Base-by-base conservation (phyloP, 2,797 vertebrate species). In the Vireo griseus region DNA sequence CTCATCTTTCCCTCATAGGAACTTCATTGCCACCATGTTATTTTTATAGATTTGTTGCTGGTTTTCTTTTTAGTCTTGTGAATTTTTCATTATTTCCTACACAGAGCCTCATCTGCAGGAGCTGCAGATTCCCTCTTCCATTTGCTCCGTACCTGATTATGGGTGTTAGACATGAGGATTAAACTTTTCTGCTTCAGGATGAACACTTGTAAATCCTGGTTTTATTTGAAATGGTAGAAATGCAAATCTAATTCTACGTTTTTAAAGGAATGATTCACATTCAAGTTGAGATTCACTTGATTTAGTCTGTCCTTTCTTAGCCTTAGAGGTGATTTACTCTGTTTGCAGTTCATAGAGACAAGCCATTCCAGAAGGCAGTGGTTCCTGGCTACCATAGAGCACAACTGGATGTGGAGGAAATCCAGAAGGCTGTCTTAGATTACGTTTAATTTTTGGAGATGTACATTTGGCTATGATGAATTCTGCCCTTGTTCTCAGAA, bases 381-480 rank as follows among this genome's bases (percentile, higher is more conserved):
- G 5, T 20, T 82, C 8, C 28, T 31, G 28, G 5, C 3, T 61
- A 51, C 9, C 5, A 6, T 1, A 31, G 3, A 62, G 2, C 4
- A 78, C 19, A 78, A 44, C 6, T 26, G 25, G 28, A 68, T 26
- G 4, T 17, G 63, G 18, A 59, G 7, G 16, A 22, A 86, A 75
- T 22, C 7, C 29, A 86, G 20, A 88, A 14, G 4, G 4, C 15
- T 87, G 4, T 47, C 19, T 81, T 40, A 62, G 17, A 42, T 25
- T 31, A 68, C 19, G 24, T 22, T 62, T 68, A 85, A 44, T 51
- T 91, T 95, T 92, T 39, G 61, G 58, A 47, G 4, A 45, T 15
- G 13, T 79, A 5, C 26, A 14, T 79, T 65, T 59, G 16, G 15
- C 5, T 57, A 16, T 39, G 29, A 63, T 61, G 13, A 86, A 67